These are phyloP conservation scores for Psococerastis gibbosa DNA, from an alignment of 2,888 invertebrate genomes.

Conservation along the genomic window DNA sequence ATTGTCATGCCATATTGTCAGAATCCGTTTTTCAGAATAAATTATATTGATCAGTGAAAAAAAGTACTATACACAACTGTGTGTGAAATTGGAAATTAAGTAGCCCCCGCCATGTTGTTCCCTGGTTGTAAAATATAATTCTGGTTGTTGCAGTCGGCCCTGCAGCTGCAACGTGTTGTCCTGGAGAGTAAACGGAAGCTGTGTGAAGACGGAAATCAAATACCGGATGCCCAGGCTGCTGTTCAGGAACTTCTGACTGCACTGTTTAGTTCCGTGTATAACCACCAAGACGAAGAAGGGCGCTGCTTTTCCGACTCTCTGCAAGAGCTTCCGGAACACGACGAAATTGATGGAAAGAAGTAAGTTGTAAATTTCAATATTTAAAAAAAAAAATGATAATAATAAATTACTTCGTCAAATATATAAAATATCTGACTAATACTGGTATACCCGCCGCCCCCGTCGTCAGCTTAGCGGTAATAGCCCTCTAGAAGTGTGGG, in stretches of 20 bases:
- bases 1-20: no score
- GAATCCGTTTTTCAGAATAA: no score
- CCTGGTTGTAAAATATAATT: neutral
- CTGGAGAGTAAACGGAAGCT: conserved; percentile 81
- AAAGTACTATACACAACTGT: no score
- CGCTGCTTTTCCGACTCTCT: conserved; percentile 92
- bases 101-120: neutral
- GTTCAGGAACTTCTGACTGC: conserved; percentile 81
- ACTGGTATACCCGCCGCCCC: no score
- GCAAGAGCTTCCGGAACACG: conserved; percentile 80
- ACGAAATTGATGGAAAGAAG: conserved; percentile 49
- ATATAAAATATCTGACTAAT: no score
- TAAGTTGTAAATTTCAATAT: no score
- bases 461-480: no score
- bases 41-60: no score
- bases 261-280: conserved; percentile 84
- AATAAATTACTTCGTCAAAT: no score
- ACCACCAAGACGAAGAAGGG: conserved; percentile 92
- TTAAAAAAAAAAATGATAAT: no score
- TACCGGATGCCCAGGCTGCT: conserved; percentile 75
- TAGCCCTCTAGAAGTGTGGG: no score
- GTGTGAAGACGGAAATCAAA: conserved; percentile 62
- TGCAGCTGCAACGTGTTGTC: conserved; percentile 78
- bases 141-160: conserved; percentile 45
- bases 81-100: no score